Evolutionary conservation across 2,888 invertebrate genomes (phyloP), one percentile per base, ranked within the genome.

Genomic region (Meteorus cinctellus): DNA sequence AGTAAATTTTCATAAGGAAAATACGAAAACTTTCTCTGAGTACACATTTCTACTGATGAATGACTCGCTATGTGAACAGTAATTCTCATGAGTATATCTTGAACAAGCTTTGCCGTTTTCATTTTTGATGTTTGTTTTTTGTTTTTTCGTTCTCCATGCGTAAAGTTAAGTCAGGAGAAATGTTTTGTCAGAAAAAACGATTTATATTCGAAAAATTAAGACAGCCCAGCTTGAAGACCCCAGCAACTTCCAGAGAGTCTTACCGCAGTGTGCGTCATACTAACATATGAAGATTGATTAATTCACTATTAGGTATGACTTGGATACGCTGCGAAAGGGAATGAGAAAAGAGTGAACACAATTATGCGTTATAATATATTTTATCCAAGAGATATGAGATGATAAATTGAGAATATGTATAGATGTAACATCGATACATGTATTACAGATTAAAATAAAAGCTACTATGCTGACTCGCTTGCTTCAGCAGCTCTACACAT

Each of bases 71-170:
- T 71, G 45, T 70, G 10, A 48, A 29, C 45, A 29, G 51, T 51
- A 29, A 68, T 10, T 29, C 36, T 24, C 29, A 68, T 59, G 4
- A 62, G 31, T 29, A 6, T 31, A n/a, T 31, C 31, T 31, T 63
- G 31, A 34, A 8, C 55, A 19, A 60, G 59, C 60, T 70, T 69
- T n/a, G 31, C 29, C n/a, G 4, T 55, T 51, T 29, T 27, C 29
- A 69, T 29, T 31, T 82, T 75, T 80, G 79, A 80, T 77, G 80
- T 77, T 34, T 27, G n/a, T 31, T 63, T 67, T 69, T 74, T 76
- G 80, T 77, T 62, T 75, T 62, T 24, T 24, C 24, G 0, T 24
- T 24, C 24, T 24, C 24, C 1, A 1, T 24, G 24, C 75, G 59
- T 74, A 62, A 68, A 29, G 65, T 77, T 78, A 69, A 69, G 62